phyloP scores from a whole-genome alignment of 1,140 invertebrate genomes.

The Panulirus ornatus region DNA sequence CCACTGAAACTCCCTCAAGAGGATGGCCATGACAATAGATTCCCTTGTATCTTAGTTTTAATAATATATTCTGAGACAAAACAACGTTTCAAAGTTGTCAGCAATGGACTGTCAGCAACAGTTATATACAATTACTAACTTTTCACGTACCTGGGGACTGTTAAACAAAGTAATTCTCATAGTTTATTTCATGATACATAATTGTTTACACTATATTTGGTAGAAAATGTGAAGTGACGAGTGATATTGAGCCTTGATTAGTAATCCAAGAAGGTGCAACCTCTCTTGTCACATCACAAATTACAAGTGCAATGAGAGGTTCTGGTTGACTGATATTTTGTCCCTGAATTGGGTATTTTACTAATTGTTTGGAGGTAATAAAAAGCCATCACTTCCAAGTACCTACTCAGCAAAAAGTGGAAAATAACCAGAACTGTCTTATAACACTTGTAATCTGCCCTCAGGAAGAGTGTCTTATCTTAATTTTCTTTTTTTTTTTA shows the following conservation, averaged over 20 bases:
- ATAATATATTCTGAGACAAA: too few relatives aligned
- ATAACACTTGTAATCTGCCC: conserved; percentile 70
- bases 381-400: not conserved
- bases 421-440: conserved; percentile 50
- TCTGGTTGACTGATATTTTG: conserved; percentile 30
- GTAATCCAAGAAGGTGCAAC: conserved; percentile 57
- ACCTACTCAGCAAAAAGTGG: conserved; percentile 5
- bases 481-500: conserved; percentile 14
- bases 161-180: conserved; percentile 53
- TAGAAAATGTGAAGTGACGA: conserved; percentile 72
- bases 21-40: too few relatives aligned
- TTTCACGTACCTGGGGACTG: too few relatives aligned
- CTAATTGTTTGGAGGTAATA: conserved; percentile 10
- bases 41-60: too few relatives aligned
- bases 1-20: too few relatives aligned
- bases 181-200: conserved; percentile 71
- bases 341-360: conserved; percentile 16
- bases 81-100: too few relatives aligned
- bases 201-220: conserved; percentile 73
- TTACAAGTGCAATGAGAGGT: conserved; percentile 66
- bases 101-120: too few relatives aligned
- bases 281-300: conserved; percentile 69
- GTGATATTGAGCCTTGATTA: conserved; percentile 58
- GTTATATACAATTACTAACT: too few relatives aligned
- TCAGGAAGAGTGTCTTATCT: conserved; percentile 55